Conservation (phyloP, 2,888 invertebrate species). For the Hermaeophaga mercurialis region DNA sequence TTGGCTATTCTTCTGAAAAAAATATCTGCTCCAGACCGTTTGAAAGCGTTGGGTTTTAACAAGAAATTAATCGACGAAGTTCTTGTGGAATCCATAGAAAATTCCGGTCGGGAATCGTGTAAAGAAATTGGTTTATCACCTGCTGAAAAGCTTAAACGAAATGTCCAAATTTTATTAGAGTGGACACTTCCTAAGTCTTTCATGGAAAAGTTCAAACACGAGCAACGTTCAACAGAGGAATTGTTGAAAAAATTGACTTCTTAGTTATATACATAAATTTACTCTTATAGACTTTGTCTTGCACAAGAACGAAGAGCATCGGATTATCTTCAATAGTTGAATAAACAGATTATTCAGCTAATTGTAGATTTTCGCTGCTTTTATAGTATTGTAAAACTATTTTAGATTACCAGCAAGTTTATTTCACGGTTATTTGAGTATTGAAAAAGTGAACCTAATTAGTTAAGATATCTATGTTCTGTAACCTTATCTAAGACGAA, state of each 20-base stretch:
- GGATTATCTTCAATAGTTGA: no score
- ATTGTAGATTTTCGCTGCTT: not conserved
- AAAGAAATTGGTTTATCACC: constrained; percentile 63
- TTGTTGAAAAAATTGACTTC: constrained; percentile 76
- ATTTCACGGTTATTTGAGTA: no score
- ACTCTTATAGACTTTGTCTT: not conserved
- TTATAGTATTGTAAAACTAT: not conserved
- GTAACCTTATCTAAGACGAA: no score
- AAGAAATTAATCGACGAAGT: constrained; percentile 81
- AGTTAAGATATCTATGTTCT: no score
- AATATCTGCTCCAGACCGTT: constrained; percentile 79
- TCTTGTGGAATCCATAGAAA: constrained; percentile 75
- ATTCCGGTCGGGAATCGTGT: constrained; percentile 73
- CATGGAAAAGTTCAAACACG: constrained; percentile 75
- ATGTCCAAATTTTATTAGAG: constrained; percentile 77
- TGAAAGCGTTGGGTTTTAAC: constrained; percentile 77
- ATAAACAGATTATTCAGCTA: not conserved
- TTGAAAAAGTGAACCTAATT: no score
- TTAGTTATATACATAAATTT: constrained; percentile 43
- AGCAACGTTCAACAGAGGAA: constrained; percentile 78
- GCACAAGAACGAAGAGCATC: no score
- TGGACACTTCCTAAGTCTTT: constrained; percentile 81
- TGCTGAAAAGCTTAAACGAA: constrained; percentile 70
- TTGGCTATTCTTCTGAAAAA: constrained; percentile 81
- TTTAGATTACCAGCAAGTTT: no score